A percentile compares a stretch with the other conserved stretches of the same genome.
Conservation (phyloP, 1,140 invertebrate genomes). For the Euborellia annulipes region DNA sequence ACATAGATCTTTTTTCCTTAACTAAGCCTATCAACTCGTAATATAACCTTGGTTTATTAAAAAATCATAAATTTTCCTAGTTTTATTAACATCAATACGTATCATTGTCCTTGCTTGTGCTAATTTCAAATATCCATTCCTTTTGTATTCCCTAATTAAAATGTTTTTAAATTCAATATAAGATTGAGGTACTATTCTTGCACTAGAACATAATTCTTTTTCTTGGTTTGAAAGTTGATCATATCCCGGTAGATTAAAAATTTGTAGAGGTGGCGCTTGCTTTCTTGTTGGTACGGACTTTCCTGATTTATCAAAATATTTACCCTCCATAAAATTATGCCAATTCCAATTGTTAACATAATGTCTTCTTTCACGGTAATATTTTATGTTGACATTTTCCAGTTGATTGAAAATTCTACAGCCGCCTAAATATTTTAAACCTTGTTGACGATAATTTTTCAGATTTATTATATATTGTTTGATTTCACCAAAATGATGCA, state of each 20-base stretch:
- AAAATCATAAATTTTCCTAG: constrained; percentile 75
- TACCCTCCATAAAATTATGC: constrained; percentile 11
- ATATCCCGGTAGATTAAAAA: constrained; percentile 60
- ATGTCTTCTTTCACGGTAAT: constrained; percentile 31
- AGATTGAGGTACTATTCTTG: constrained; percentile 54
- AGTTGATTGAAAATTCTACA: constrained; percentile 48
- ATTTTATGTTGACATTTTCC: constrained; percentile 39
- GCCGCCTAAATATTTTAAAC: constrained; percentile 48
- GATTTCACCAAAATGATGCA: constrained; percentile 51
- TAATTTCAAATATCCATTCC: constrained; percentile 49
- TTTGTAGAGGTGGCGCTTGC: constrained; percentile 49
- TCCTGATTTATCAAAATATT: neutral
- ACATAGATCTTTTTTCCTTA: too few relatives aligned
- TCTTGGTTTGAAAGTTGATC: constrained; percentile 56
- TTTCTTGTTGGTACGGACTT: constrained; percentile 17
- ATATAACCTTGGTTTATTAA: constrained; percentile 55
- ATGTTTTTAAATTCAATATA: constrained; percentile 62
- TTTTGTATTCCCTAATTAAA: constrained; percentile 57
- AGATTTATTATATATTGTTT: constrained; percentile 43
- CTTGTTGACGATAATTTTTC: constrained; percentile 49
- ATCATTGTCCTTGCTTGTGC: constrained; percentile 64
- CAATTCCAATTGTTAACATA: constrained; percentile 14
- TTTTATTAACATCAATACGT: constrained; percentile 91
- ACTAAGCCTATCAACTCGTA: too few relatives aligned
- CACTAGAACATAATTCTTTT: constrained; percentile 54